These are phyloP conservation scores for Chelonus formosanus DNA, from an alignment of 2,888 invertebrate genomes.

Conservation along the genomic window DNA sequence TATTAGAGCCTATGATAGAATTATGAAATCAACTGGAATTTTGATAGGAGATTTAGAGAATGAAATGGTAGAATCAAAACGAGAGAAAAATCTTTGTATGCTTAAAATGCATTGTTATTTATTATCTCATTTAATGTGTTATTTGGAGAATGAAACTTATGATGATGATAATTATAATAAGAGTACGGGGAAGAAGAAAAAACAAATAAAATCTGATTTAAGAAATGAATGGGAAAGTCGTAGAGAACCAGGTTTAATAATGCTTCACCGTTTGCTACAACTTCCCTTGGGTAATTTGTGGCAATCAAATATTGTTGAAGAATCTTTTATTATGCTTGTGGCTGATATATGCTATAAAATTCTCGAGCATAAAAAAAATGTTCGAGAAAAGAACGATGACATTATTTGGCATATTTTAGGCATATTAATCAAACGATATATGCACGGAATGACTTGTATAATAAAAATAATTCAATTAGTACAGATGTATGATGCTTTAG, in stretches of 20 bases:
- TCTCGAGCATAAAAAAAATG: conserved; percentile 71
- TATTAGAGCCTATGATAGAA: conserved; percentile 50
- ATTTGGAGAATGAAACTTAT: conserved; percentile 47
- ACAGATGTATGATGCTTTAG: conserved; percentile 79
- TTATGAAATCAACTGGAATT: conserved; percentile 50
- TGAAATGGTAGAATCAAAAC: conserved; percentile 41
- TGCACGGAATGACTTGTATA: conserved; percentile 81
- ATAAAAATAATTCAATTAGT: conserved; percentile 78
- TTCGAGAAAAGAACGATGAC: conserved; percentile 73
- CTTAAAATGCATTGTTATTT: conserved; percentile 59
- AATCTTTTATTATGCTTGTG: conserved; percentile 76
- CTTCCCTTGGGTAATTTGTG: conserved; percentile 79
- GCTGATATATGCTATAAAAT: conserved; percentile 80
- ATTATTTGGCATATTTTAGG: conserved; percentile 81
- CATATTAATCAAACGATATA: conserved; percentile 81
- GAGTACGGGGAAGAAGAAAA: conserved; percentile 48
- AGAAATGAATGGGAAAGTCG: conserved; percentile 76
- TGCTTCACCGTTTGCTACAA: conserved; percentile 74
- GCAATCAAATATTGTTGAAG: conserved; percentile 84
- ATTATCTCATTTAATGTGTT: conserved; percentile 48
- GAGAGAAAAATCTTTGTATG: conserved; percentile 45
- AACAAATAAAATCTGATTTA: conserved; percentile 63
- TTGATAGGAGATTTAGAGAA: conserved; percentile 51
- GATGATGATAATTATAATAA: conserved; percentile 39
- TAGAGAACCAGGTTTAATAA: conserved; percentile 73